Percentiles rank a stretch among this genome's conserved stretches.
phyloP scores from a whole-genome alignment of 2,797 vertebrate genomes.

The Furcifer pardalis region DNA sequence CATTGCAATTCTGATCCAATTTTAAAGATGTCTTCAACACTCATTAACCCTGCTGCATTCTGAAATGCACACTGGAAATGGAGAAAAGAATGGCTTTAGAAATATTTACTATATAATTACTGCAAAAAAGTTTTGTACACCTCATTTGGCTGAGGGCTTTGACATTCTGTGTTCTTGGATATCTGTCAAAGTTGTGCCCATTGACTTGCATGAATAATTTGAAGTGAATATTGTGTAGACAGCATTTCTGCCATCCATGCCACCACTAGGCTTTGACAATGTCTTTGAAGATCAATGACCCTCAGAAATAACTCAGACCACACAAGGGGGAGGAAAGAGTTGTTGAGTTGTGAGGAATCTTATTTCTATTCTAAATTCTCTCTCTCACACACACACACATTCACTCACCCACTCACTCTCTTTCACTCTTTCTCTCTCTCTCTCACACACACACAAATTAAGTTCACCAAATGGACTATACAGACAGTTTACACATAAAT shows the following conservation, averaged over 20 bases:
- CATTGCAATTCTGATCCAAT: conserved; percentile 42
- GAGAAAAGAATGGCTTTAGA: conserved; percentile 46
- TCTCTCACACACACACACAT: too few species aligned
- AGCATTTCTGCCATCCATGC: neutral
- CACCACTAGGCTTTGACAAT: neutral
- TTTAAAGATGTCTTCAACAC: conserved; percentile 56
- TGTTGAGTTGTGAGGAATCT: neutral
- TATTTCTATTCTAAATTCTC: neutral
- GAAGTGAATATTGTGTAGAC: neutral
- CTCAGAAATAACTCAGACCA: neutral
- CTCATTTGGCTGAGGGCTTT: conserved; percentile 55
- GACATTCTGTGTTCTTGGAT: conserved; percentile 17
- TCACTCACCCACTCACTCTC: too few species aligned
- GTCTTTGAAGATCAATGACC: neutral
- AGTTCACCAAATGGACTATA: too few species aligned
- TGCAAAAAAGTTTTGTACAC: conserved; percentile 38
- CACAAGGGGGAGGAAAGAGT: neutral
- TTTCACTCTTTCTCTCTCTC: too few species aligned
- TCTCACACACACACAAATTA: too few species aligned
- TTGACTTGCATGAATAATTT: neutral
- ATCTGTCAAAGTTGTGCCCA: neutral
- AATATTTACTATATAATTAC: conserved; percentile 44
- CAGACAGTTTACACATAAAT: too few species aligned
- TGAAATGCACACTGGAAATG: conserved; percentile 32
- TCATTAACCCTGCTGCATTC: conserved; percentile 52